phyloP scores from a whole-genome alignment of 1,140 invertebrate genomes.

The Rhagoletis zephyria region DNA sequence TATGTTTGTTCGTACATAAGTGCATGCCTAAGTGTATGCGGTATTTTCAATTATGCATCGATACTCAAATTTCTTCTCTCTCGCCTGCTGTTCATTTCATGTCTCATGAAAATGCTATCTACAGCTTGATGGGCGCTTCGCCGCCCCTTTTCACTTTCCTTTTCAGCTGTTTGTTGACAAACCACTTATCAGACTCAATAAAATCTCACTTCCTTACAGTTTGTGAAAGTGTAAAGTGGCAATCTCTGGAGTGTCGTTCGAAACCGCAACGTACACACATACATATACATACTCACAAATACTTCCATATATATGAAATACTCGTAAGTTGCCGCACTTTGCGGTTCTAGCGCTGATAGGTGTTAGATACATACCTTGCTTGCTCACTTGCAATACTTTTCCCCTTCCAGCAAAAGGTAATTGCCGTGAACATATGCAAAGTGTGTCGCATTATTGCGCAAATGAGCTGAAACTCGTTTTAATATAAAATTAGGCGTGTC shows the following conservation, averaged over 20 bases:
- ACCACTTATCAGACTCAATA: slow-evolving; percentile 47
- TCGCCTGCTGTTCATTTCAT: background rate
- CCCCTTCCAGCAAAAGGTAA: background rate
- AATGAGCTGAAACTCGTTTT: slow-evolving; percentile 40
- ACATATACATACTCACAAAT: background rate
- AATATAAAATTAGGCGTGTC: slow-evolving; percentile 52
- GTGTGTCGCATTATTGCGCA: background rate
- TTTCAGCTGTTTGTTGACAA: slow-evolving; percentile 30
- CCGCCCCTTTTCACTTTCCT: slow-evolving; percentile 5
- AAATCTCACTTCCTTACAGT: slow-evolving; percentile 11
- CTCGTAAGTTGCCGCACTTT: slow-evolving; percentile 1
- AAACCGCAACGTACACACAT: slow-evolving; percentile 10
- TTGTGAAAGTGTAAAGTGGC: slow-evolving; percentile 46
- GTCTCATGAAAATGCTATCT: background rate
- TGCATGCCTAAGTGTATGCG: background rate
- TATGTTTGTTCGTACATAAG: background rate
- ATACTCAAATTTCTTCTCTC: slow-evolving; percentile 27
- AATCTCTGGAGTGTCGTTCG: slow-evolving; percentile 44
- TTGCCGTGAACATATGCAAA: background rate
- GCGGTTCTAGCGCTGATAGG: background rate
- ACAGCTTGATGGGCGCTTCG: background rate
- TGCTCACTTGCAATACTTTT: background rate
- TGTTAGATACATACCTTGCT: background rate
- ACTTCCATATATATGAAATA: too few species aligned
- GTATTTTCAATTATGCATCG: slow-evolving; percentile 30